Conservation (phyloP, 2,888 invertebrate species). For the Idaea biselata region DNA sequence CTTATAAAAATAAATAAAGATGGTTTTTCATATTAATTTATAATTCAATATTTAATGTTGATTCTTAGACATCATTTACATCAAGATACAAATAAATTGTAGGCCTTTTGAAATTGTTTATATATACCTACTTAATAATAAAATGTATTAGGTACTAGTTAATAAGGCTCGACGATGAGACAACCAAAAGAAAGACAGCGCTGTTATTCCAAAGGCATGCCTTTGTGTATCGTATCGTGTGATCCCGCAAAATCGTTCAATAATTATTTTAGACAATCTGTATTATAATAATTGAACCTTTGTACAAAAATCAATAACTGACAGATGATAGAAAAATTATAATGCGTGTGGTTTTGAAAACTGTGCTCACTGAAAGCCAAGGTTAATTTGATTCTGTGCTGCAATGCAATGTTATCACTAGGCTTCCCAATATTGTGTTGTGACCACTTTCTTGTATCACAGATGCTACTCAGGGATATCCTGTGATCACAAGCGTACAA, state of each 20-base stretch:
- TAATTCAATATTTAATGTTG: background rate
- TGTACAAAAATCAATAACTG: background rate
- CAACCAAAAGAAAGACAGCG: background rate
- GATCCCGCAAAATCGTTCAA: background rate
- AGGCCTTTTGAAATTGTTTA: background rate
- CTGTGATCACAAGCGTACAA: slow-evolving; percentile 73
- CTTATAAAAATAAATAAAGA: background rate
- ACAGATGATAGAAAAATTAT: slow-evolving; percentile 7
- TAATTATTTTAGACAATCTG: background rate
- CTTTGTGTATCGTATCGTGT: background rate
- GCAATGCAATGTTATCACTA: slow-evolving; percentile 72
- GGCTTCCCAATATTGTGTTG: slow-evolving; percentile 75
- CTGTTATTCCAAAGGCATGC: background rate
- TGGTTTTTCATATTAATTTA: background rate
- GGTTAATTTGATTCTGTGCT: slow-evolving; percentile 59
- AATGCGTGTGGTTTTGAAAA: slow-evolving; percentile 38
- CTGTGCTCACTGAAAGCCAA: slow-evolving; percentile 62
- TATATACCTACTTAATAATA: background rate
- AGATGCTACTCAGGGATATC: slow-evolving; percentile 72
- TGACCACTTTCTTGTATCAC: slow-evolving; percentile 77
- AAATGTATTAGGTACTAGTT: background rate
- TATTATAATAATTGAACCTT: too few species aligned
- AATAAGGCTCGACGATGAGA: background rate
- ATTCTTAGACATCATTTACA: background rate
- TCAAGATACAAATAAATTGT: background rate